Base-by-base conservation (phyloP, 2,888 invertebrate species). In the Ephialtes manifestator region DNA sequence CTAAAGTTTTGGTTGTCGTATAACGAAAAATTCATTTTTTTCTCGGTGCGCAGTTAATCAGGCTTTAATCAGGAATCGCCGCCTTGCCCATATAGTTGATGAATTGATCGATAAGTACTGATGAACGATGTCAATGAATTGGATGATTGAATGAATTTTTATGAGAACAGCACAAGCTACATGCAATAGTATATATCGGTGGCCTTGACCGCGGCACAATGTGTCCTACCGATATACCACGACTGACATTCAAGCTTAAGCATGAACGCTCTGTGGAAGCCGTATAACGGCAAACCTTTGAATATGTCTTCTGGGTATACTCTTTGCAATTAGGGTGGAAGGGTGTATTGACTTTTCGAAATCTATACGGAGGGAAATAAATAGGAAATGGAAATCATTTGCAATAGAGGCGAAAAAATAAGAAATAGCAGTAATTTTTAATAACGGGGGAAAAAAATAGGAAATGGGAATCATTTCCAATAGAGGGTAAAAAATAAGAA, bases 221-320 rank as follows among this genome's bases (percentile, higher is more conserved):
- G 83, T 77, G 85, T 88, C 58, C 83, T 78, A 20, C 55, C 48
- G 53, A 35, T 55, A 43, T 80, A 46, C 31, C 11, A 39, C 11
- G 13, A 28, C 15, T 60, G 43, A 51, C 39, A 53, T 46, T 39
- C 31, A 43, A 48, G 67, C 79, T 79, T 78, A 81, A 67, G 85
- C 87, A 74, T 85, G 84, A 86, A 79, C 87, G 87, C 85, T 88
- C 90, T 81, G 81, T 75, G 55, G 91, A 90, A 90, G 88, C 90
- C 90, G 13, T 83, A 91, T 63, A 76, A 87, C 18, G 83, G 60
- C 84, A 90, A 90, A 89, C 82, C 89, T 89, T 85, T 88, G 85
- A 87, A 84, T 65, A 83, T 79, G 58, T 58, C 46, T 31, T 46
- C 55, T 53, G 28, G 18, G n/a, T 58, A n/a, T 20, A 60, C 60